A percentile compares a stretch with the other conserved stretches of the same genome.
Conservation (phyloP, 2,797 vertebrate species). For the Poecilia wingei region DNA sequence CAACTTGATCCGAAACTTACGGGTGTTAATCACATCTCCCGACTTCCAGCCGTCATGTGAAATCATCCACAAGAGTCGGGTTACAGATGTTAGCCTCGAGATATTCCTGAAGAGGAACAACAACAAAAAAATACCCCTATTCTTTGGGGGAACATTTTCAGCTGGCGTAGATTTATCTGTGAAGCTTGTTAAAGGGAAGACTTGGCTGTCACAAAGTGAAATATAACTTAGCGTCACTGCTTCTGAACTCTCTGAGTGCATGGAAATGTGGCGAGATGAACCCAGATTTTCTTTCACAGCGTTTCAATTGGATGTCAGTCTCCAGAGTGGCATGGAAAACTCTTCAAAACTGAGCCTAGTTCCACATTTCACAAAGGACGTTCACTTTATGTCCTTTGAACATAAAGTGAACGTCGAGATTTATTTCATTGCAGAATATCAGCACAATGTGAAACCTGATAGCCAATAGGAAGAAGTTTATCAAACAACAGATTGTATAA, state of each 20-base stretch:
- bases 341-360: conserved; percentile 18
- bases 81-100: conserved; percentile 49
- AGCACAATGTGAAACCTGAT: neutral
- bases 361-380: neutral
- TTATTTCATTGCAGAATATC: conserved; percentile 11
- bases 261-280: conserved; percentile 21
- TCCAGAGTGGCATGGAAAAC: conserved; percentile 4
- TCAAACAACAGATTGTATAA: neutral
- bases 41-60: conserved; percentile 47
- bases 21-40: conserved; percentile 53
- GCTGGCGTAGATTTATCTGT: neutral
- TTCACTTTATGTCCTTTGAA: conserved; percentile 16
- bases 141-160: conserved; percentile 5
- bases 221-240: conserved; percentile 8
- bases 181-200: conserved; percentile 21
- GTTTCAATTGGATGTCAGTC: conserved; percentile 13
- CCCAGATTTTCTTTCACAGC: conserved; percentile 32
- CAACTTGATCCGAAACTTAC: conserved; percentile 43
- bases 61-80: conserved; percentile 42
- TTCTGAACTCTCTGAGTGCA: conserved; percentile 16
- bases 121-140: neutral
- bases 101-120: conserved; percentile 34
- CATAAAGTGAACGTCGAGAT: neutral
- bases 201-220: conserved; percentile 18
- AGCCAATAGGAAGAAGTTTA: neutral